phyloP scores from a whole-genome alignment of 2,113 vertebrate genomes.

The Marmota monax region DNA sequence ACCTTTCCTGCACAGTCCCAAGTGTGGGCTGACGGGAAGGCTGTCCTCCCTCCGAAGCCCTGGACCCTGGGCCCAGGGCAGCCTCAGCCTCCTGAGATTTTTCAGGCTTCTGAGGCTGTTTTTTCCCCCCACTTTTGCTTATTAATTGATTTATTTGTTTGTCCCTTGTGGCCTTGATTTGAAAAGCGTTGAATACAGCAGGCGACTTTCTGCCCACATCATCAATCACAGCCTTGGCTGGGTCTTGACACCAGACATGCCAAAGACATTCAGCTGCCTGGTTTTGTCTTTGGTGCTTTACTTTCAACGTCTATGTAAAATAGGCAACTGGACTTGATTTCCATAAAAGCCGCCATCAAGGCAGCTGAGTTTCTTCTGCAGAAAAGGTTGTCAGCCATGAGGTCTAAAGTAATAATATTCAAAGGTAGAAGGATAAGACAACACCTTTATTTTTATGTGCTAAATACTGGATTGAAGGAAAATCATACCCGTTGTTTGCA shows the following conservation, averaged over 20 bases:
- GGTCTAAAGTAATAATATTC: background rate
- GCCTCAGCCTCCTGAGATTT: background rate
- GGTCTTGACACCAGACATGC: slow-evolving; percentile 61
- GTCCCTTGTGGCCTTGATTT: slow-evolving; percentile 8
- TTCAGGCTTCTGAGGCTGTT: slow-evolving; percentile 26
- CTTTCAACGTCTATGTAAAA: slow-evolving; percentile 75
- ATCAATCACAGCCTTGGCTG: slow-evolving; percentile 67
- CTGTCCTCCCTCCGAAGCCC: slow-evolving; percentile 20
- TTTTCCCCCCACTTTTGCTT: background rate
- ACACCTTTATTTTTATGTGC: background rate
- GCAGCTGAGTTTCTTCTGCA: slow-evolving; percentile 48
- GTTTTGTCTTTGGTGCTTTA: slow-evolving; percentile 20
- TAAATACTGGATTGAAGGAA: background rate
- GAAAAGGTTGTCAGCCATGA: background rate
- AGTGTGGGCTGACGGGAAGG: background rate
- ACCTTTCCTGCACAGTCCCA: slow-evolving; percentile 56
- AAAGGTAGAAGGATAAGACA: background rate
- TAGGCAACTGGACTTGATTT: slow-evolving; percentile 72
- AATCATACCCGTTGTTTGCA: background rate
- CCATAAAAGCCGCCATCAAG: slow-evolving; percentile 74
- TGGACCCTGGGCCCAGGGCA: background rate
- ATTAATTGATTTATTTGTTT: slow-evolving; percentile 64
- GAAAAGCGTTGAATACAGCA: slow-evolving; percentile 19
- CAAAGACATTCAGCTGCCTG: slow-evolving; percentile 46
- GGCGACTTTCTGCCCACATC: background rate